phyloP scores from a whole-genome alignment of 2,113 vertebrate species.

The Misgurnus anguillicaudatus region DNA sequence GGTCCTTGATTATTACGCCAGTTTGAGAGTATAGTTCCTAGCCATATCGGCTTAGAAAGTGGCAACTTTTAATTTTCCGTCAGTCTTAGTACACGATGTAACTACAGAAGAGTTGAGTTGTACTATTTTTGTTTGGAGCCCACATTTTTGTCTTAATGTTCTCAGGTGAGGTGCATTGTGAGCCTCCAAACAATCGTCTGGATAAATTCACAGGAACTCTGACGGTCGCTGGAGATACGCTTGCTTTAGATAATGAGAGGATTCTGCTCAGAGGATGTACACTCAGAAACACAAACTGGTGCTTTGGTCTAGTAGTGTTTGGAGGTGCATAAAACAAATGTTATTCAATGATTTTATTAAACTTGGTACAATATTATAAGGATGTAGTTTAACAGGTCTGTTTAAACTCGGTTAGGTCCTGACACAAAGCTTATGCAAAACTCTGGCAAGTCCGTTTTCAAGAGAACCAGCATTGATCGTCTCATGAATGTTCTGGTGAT shows the following conservation, averaged over 20 bases:
- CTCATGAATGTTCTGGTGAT: slow-evolving; percentile 91
- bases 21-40: too few relatives aligned
- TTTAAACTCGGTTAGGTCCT: slow-evolving; percentile 72
- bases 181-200: slow-evolving; percentile 90
- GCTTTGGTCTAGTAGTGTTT: slow-evolving; percentile 91
- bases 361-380: neutral
- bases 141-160: neutral
- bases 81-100: too few relatives aligned
- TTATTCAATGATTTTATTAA: too few relatives aligned
- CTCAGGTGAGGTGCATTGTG: slow-evolving; percentile 86
- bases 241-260: slow-evolving; percentile 85
- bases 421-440: slow-evolving; percentile 98
- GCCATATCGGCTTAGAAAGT: too few relatives aligned
- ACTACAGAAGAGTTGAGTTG: too few relatives aligned
- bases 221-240: slow-evolving; percentile 69
- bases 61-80: too few relatives aligned
- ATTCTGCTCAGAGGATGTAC: slow-evolving; percentile 90
- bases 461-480: slow-evolving; percentile 86
- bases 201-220: slow-evolving; percentile 88
- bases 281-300: slow-evolving; percentile 94
- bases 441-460: slow-evolving; percentile 85
- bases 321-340: slow-evolving; percentile 74
- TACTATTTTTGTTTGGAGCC: neutral
- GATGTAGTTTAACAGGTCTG: neutral
- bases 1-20: too few relatives aligned